Evolutionary conservation across 2,888 invertebrate species (phyloP), one percentile per base, ranked within the genome.

Genomic region (Ochlodes sylvanus): DNA sequence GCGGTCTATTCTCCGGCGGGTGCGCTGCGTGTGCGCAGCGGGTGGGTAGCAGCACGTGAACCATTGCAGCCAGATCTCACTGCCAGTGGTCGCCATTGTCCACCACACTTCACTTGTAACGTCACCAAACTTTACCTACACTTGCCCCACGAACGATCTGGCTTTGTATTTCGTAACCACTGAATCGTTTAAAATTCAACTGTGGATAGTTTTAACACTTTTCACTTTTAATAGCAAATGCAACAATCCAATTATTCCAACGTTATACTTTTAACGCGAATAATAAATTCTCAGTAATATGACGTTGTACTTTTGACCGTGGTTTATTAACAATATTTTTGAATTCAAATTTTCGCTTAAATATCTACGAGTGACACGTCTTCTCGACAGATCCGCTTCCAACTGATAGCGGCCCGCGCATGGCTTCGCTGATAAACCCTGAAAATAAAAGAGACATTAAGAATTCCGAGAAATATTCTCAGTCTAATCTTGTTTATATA

Each of bases 1-100:
- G 73, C 98, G 95, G 92, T 97, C 97, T 94, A 97, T 97, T 90
- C 96, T 95, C 89, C 96, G 95, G 81, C 96, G 94, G 75, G 94
- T 94, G 77, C 96, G 94, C 83, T 96, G 95, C 76, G 95, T 94
- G 76, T 95, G 96, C 77, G 96, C 96, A 68, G 96, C 96, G 76
- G 96, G 96, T 83, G 97, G 97, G 83, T 97, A 96, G 92, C 98
- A 98, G 90, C 98, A 98, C 73, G 97, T 97, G 93, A 98, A 98
- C 96, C 98, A 98, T 84, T 98, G 98, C 77, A 98, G 95, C 97
- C 97, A 97, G 88, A 98, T 95, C 87, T 98, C 98, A 82, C 96
- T 95, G 73, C 96, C 96, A 75, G 96, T 95, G 78, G 94, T 95
- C 70, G 95, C 95, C 96, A 96, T 96, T 88, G 87, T 72, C 75